phyloP scores from a whole-genome alignment of 2,888 invertebrate species.

The Meiosimyza decipiens region DNA sequence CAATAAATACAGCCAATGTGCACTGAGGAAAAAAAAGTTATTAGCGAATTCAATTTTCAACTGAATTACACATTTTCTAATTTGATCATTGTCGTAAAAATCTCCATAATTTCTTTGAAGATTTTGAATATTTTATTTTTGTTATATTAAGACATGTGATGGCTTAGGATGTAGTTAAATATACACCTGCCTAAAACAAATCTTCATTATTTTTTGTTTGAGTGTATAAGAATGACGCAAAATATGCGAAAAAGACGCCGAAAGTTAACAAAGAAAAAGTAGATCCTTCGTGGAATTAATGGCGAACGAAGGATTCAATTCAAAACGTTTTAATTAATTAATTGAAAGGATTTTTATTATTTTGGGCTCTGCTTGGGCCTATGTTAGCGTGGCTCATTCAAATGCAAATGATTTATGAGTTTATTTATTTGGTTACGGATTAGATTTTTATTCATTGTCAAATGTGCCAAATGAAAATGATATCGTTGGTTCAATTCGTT shows the following conservation, averaged over 20 bases:
- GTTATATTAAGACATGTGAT: too few species aligned
- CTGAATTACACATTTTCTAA: too few species aligned
- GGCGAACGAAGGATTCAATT: slow-evolving; percentile 48
- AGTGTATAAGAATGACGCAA: slow-evolving; percentile 4
- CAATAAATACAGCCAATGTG: slow-evolving; percentile 31
- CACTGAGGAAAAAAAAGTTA: slow-evolving; percentile 18
- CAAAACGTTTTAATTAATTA: slow-evolving; percentile 63
- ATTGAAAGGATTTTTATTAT: slow-evolving; percentile 62
- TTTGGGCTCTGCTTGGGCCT: slow-evolving; percentile 35
- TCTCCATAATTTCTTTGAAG: too few species aligned
- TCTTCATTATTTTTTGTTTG: too few species aligned
- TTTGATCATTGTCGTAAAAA: too few species aligned
- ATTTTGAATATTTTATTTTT: too few species aligned
- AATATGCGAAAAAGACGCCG: slow-evolving; percentile 43
- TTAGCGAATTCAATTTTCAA: neutral
- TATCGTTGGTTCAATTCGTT: too few species aligned
- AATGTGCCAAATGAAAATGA: too few species aligned
- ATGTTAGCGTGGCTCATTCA: slow-evolving; percentile 49
- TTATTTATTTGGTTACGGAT: slow-evolving; percentile 17
- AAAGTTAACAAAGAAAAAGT: slow-evolving; percentile 62
- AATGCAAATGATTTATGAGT: slow-evolving; percentile 64
- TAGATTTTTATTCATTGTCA: neutral
- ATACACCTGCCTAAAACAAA: too few species aligned
- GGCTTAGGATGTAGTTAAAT: too few species aligned
- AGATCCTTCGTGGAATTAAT: slow-evolving; percentile 60